A percentile compares a stretch with the other conserved stretches of the same genome.
These are phyloP conservation scores for Drosophila tani DNA, from an alignment of 1,140 invertebrate species.

Conservation along the genomic window DNA sequence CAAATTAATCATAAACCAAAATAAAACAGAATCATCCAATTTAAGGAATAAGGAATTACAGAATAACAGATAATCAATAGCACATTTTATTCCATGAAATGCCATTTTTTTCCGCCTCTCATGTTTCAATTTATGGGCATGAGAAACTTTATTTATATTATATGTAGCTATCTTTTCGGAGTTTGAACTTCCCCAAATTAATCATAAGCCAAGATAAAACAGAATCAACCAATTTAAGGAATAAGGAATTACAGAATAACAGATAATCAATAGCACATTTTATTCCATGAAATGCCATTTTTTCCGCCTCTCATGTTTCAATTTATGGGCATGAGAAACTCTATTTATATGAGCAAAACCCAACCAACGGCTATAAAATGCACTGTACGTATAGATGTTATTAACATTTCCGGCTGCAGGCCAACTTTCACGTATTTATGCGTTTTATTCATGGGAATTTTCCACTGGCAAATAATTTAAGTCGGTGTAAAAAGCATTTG, in stretches of 20 bases:
- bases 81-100: background rate
- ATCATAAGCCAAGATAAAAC: background rate
- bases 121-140: background rate
- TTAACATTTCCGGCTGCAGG: constrained; percentile 14
- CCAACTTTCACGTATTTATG: constrained; percentile 22
- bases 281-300: background rate
- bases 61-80: background rate
- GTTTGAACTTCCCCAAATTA: background rate
- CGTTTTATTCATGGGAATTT: constrained; percentile 11
- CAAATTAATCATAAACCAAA: background rate
- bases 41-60: background rate
- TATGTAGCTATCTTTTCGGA: background rate
- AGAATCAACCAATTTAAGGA: background rate
- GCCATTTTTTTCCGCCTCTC: no score
- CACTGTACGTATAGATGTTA: constrained; percentile 6
- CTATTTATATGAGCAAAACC: background rate
- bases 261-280: background rate
- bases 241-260: background rate
- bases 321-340: background rate
- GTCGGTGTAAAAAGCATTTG: constrained; percentile 44
- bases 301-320: no score
- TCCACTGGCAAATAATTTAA: constrained; percentile 26
- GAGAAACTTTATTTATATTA: background rate
- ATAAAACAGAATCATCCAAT: background rate
- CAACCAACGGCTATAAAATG: constrained; percentile 1